Percentiles rank a stretch among this genome's conserved stretches.
phyloP scores from a whole-genome alignment of 2,797 vertebrate species.

The Lophotriccus pileatus region DNA sequence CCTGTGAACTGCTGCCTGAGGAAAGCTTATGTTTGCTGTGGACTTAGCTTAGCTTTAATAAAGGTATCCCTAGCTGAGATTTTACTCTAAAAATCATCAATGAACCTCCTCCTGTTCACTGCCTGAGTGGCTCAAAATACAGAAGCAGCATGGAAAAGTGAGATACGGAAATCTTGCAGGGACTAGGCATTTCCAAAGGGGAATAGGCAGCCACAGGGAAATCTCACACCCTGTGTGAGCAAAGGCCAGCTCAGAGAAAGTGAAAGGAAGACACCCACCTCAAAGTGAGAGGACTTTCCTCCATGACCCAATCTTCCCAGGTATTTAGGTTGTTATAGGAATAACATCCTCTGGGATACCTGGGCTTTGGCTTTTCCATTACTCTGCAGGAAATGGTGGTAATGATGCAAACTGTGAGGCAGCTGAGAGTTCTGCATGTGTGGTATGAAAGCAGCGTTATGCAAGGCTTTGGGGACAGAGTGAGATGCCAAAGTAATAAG shows the following conservation, averaged over 20 bases:
- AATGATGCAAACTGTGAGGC: background rate
- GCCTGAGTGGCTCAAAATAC: background rate
- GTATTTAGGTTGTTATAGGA: background rate
- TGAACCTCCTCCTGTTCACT: background rate
- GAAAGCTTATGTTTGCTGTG: background rate
- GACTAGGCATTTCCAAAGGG: background rate
- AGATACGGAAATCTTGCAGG: rapidly evolving
- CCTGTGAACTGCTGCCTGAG: constrained; percentile 28
- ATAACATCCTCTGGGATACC: background rate
- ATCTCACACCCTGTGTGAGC: background rate
- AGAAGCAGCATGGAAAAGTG: background rate
- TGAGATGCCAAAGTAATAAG: background rate
- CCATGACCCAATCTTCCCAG: background rate
- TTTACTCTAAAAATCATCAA: background rate
- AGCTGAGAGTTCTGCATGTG: background rate
- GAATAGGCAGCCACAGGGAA: background rate
- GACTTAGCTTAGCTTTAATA: background rate
- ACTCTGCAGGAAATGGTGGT: background rate
- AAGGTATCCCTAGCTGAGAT: background rate
- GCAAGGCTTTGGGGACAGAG: background rate
- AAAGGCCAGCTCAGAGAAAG: background rate
- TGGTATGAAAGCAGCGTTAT: rapidly evolving
- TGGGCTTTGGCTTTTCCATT: background rate
- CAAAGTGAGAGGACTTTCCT: background rate
- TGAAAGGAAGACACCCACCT: background rate